Evolutionary conservation across 2,113 vertebrate species (phyloP).

Genomic region (Hyla sarda): DNA sequence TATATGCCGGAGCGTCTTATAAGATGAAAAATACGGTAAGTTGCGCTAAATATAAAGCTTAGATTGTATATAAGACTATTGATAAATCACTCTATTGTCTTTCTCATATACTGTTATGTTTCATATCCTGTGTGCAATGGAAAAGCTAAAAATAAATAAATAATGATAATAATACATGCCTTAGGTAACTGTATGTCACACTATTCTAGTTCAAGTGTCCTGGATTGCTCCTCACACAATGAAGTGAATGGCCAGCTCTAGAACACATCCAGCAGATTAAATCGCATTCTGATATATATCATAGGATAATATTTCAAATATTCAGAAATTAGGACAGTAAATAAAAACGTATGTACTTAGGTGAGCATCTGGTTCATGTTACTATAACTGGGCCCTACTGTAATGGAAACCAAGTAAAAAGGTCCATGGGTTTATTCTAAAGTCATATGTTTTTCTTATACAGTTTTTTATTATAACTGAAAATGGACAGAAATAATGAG

Average conservation of each 20-base stretch:
- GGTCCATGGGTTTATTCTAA: conserved; percentile 63
- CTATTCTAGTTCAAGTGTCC: not conserved
- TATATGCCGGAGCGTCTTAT: too few relatives aligned
- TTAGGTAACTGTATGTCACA: not conserved
- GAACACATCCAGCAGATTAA: not conserved
- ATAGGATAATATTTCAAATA: conserved; percentile 57
- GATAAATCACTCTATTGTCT: not conserved
- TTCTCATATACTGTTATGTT: not conserved
- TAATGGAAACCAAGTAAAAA: conserved; percentile 44
- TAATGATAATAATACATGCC: too few relatives aligned
- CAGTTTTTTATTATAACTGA: conserved; percentile 62
- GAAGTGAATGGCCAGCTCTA: not conserved
- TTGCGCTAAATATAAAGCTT: too few relatives aligned
- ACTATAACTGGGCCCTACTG: conserved; percentile 65
- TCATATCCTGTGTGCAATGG: not conserved
- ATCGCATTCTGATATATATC: conserved; percentile 8
- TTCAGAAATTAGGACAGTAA: conserved; percentile 68
- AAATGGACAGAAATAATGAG: conserved; percentile 55
- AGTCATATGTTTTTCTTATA: conserved; percentile 57
- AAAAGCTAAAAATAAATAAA: not conserved
- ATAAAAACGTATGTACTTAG: conserved; percentile 69
- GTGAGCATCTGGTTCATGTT: conserved; percentile 70
- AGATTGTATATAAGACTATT: too few relatives aligned
- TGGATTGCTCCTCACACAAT: not conserved
- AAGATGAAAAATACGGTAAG: too few relatives aligned